Conservation (phyloP, 2,888 invertebrate genomes). For the Stenichneumon culpator region DNA sequence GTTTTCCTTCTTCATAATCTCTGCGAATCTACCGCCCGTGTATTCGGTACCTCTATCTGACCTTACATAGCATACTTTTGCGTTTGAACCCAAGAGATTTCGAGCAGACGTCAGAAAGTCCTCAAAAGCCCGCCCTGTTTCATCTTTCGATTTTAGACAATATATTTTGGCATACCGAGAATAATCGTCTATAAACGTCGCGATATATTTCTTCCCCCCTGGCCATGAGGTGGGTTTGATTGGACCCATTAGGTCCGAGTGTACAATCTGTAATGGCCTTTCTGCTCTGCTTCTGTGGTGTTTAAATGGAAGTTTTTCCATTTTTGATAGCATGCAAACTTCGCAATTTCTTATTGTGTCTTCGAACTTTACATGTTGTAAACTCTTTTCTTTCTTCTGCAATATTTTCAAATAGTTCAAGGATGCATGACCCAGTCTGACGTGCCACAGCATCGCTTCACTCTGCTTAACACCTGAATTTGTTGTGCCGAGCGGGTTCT, state of each 20-base stretch:
- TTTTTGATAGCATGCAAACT: conserved; percentile 66
- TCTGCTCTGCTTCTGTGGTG: conserved; percentile 48
- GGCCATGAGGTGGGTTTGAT: conserved; percentile 63
- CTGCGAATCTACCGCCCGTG: conserved; percentile 66
- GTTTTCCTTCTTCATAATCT: conserved; percentile 64
- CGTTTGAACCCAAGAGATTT: conserved; percentile 68
- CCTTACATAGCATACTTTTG: conserved; percentile 70
- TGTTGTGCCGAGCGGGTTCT: conserved; percentile 26
- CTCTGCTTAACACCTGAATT: conserved; percentile 17
- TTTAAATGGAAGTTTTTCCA: conserved; percentile 71
- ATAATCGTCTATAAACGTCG: conserved; percentile 68
- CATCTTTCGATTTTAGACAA: conserved; percentile 69
- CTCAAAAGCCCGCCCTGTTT: conserved; percentile 68
- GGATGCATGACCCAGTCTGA: conserved; percentile 68
- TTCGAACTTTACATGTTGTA: conserved; percentile 71
- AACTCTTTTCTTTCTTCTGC: conserved; percentile 65
- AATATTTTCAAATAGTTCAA: conserved; percentile 69
- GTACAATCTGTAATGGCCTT: conserved; percentile 64
- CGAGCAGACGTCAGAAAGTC: conserved; percentile 63
- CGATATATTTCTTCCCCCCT: conserved; percentile 63
- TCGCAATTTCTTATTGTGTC: conserved; percentile 72
- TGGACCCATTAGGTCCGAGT: conserved; percentile 69
- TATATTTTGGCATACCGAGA: conserved; percentile 67
- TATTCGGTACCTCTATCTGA: conserved; percentile 69
- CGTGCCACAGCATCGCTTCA: conserved; percentile 67